Conservation (phyloP, 2,797 vertebrate species). For the Rhabdophis nuchalis region DNA sequence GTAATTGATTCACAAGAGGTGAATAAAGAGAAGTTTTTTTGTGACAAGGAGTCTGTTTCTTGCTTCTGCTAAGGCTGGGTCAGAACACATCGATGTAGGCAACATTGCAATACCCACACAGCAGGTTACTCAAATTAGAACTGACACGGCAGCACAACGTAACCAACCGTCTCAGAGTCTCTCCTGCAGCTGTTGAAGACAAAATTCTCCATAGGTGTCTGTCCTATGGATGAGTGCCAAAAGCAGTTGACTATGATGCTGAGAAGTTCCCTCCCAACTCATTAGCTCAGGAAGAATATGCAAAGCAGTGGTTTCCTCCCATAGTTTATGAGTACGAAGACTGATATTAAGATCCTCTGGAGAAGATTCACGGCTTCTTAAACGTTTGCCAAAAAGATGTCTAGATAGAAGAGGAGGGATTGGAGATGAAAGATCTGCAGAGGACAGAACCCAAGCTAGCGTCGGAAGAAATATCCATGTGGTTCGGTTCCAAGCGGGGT, state of each 20-base stretch:
- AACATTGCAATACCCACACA: neutral
- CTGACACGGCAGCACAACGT: neutral
- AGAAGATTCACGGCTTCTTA: neutral
- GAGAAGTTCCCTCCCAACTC: neutral
- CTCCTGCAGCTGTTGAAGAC: neutral
- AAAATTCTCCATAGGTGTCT: neutral
- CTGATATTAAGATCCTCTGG: neutral
- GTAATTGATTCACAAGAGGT: no score
- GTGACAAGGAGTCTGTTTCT: no score
- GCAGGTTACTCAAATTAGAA: neutral
- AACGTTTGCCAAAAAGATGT: neutral
- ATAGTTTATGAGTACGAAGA: neutral
- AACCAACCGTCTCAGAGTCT: neutral
- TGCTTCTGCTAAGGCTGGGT: no score
- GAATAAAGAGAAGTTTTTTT: no score
- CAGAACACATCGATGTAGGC: neutral
- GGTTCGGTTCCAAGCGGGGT: no score
- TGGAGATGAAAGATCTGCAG: neutral
- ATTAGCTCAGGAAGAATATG: neutral
- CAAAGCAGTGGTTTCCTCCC: neutral
- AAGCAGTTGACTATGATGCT: neutral
- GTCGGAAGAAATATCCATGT: no score
- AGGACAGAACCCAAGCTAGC: neutral
- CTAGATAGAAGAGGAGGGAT: neutral
- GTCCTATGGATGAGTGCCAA: neutral